Conservation (phyloP, 2,888 invertebrate genomes). For the Morinoia aosen region DNA sequence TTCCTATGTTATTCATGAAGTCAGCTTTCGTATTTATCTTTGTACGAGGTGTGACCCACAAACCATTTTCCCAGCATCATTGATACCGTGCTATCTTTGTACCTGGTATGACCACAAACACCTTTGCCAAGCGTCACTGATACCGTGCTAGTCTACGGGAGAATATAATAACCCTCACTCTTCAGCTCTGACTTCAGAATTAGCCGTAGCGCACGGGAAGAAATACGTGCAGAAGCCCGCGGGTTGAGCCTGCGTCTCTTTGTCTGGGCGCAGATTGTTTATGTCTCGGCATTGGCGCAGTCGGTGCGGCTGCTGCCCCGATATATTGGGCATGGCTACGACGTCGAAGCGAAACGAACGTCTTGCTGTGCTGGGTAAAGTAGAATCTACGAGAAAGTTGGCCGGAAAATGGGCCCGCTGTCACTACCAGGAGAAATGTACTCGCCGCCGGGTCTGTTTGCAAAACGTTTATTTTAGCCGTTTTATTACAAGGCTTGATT, state of each 20-base stretch:
- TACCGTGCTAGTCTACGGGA: neutral
- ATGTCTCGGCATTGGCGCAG: neutral
- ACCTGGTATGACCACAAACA: too few species aligned
- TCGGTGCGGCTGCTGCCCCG: neutral
- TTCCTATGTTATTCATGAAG: too few species aligned
- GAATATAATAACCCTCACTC: neutral
- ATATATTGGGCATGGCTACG: neutral
- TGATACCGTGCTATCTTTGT: too few species aligned
- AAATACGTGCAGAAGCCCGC: neutral
- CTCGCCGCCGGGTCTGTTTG: neutral
- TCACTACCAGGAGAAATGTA: neutral
- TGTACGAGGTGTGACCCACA: too few species aligned
- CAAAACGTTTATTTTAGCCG: neutral
- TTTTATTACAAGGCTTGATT: neutral
- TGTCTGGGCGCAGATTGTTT: neutral
- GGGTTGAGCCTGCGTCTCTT: neutral
- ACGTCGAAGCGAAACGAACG: slow-evolving; percentile 17
- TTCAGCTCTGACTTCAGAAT: neutral
- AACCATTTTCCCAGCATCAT: too few species aligned
- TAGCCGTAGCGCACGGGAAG: neutral
- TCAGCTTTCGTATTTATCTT: too few species aligned
- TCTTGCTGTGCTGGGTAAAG: slow-evolving; percentile 4
- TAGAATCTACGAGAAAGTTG: slow-evolving; percentile 10
- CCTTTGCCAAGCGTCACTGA: too few species aligned
- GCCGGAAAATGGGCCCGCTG: neutral